phyloP scores from a whole-genome alignment of 2,797 vertebrate genomes.

The Sitta carolinensis region DNA sequence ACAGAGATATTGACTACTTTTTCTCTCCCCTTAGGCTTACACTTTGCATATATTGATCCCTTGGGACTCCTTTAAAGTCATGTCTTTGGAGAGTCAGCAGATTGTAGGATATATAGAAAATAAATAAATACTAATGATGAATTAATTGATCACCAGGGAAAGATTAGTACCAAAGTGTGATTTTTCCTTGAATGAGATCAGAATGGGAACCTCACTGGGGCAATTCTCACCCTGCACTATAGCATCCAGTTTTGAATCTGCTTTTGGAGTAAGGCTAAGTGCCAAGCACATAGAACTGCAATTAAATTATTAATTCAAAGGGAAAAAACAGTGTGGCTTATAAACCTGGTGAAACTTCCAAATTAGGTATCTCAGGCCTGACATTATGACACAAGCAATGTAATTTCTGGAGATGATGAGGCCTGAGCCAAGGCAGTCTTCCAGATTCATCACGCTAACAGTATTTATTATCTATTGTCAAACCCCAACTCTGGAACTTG shows the following conservation, averaged over 20 bases:
- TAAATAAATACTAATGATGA: conserved; percentile 21
- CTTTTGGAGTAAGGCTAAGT: neutral
- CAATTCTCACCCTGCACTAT: neutral
- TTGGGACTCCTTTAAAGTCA: conserved; percentile 5
- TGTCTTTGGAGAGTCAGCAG: neutral
- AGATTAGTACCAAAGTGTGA: neutral
- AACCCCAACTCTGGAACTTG: neutral
- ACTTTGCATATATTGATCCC: neutral
- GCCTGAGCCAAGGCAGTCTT: neutral
- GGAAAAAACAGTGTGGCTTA: neutral
- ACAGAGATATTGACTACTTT: neutral
- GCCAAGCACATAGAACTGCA: neutral
- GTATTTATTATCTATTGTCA: neutral
- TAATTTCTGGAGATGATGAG: neutral
- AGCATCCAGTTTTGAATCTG: neutral
- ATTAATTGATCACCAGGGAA: conserved; percentile 6
- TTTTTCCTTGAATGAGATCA: neutral
- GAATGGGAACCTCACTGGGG: neutral
- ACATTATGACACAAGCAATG: neutral
- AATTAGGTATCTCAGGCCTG: neutral
- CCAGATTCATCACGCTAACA: neutral
- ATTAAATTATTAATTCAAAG: conserved; percentile 17
- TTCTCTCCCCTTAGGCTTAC: neutral
- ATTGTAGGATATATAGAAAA: neutral
- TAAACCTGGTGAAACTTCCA: neutral